Base-by-base conservation (phyloP, 1,140 invertebrate genomes). In the Callitettix versicolor region DNA sequence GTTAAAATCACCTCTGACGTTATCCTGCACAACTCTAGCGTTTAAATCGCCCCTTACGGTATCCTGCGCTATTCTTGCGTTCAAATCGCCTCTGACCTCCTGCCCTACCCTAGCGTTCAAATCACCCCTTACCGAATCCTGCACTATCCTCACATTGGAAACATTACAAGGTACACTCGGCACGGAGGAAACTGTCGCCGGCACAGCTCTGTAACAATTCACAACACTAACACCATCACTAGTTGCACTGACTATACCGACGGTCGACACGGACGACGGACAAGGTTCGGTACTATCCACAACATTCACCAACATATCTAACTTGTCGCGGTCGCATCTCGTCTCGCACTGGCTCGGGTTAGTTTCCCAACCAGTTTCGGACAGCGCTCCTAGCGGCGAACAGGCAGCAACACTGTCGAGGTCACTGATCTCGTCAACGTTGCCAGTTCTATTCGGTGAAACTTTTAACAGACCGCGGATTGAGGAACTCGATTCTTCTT, bases 81-180 rank as follows among this genome's bases (percentile, higher is more conserved):
- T 30, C 3, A 9, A 4, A 4, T 30, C 26, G 3, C 26, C 26
- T n/a, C n/a, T n/a, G 3, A 30, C 9, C 3, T 30, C 3, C 9
- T 30, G 26, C 9, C 3, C 9, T 30, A 9, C 9, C 9, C 26
- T 30, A 3, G 52, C 36, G 26, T 30, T 30, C 3, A 9, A 4
- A 4, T 30, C 26, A 4, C 26, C 26, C n/a, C n/a, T n/a, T 30
- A 30, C 9, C 3, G 52, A 26, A 17, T 50, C n/a, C 21, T 52
- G 46, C 15, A 53, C 43, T 26, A 46, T 43, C 12, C 40, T n/a
- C 1, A 55, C 58, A 30, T 57, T 61, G n/a, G 38, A 18, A 14
- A 43, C 47, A 34, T 49, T 58, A 49, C 58, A 62, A 38, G 46
- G 40, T 11, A 60, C 58, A n/a, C 26, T 58, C 17, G 60, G 58